Evolutionary conservation across 1,140 invertebrate genomes (phyloP).

Genomic region (Drosophila bocki): DNA sequence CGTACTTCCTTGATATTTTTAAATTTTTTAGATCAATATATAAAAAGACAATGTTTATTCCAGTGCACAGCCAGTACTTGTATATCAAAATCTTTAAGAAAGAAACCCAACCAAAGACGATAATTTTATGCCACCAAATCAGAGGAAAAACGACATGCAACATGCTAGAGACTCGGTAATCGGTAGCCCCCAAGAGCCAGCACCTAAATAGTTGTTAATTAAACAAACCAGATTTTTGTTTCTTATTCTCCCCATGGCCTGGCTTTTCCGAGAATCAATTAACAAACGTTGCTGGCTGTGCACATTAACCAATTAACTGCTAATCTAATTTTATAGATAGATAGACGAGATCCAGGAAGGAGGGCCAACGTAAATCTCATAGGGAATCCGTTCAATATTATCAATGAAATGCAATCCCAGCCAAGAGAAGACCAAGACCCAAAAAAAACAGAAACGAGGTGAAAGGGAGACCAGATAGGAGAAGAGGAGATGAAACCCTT

Average conservation of each 20-base stretch:
- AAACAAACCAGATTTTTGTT: slow-evolving; percentile 58
- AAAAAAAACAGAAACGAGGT: neutral
- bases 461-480: slow-evolving; percentile 21
- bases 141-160: slow-evolving; percentile 55
- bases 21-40: no score
- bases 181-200: slow-evolving; percentile 16
- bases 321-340: slow-evolving; percentile 83
- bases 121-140: slow-evolving; percentile 74
- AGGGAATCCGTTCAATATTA: slow-evolving; percentile 64
- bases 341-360: slow-evolving; percentile 28
- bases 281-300: slow-evolving; percentile 80
- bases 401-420: slow-evolving; percentile 77
- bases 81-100: slow-evolving; percentile 38
- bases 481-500: slow-evolving; percentile 55
- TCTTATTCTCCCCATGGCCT: neutral
- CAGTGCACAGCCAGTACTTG: slow-evolving; percentile 12
- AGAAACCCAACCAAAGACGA: slow-evolving; percentile 44
- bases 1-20: no score
- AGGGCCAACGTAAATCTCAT: slow-evolving; percentile 53
- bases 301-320: slow-evolving; percentile 84
- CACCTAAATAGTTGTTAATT: slow-evolving; percentile 77
- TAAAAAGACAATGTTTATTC: no score
- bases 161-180: slow-evolving; percentile 38
- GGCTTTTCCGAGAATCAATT: slow-evolving; percentile 76
- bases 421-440: neutral